Evolutionary conservation across 2,113 vertebrate species (phyloP), one percentile per base, ranked within the genome.

Genomic region (Salvelinus alpinus): DNA sequence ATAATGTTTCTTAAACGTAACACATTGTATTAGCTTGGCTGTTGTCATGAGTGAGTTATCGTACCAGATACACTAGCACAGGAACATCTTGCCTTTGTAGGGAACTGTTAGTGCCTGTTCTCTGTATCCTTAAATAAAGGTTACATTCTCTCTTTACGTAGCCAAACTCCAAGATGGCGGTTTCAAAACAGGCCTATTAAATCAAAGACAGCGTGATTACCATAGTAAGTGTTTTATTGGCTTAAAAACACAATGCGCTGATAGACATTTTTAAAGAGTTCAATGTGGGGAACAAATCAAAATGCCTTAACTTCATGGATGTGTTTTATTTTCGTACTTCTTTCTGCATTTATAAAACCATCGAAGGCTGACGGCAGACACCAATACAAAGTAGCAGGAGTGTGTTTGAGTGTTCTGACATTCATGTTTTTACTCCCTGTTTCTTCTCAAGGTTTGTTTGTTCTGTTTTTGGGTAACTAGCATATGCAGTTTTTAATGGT

Each of bases 401-500:
- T 74, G 64, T 80, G 70, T 75, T 44, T 9, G 0, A 44, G 9
- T 11, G 2, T 3, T 44, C 77, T 72, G 20, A 5, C 68, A 77
- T 65, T 80, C 34, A 73, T 84, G 83, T 89, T 83, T 80, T 84
- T 78, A 70, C 44, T 74, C 73, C 79, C 72, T 81, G 57, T 73
- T 88, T 78, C 83, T 78, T 79, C 68, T 51, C 65, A 47, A 81
- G 84, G 85, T 87, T 85, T 84, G 80, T 90, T 74, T 91, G 81
- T 87, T 91, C 82, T 90, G 73, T 91, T 82, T 86, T 90, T 91
- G 85, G 77, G 84, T 87, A 88, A 87, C 65, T 81, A 85, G 86
- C 89, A 91, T 93, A 89, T 94, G 92, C 82, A 89, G 88, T 92
- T 92, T 91, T 92, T 91, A 91, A 92, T 92, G 87, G 88, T 80